Evolutionary conservation across 2,113 vertebrate genomes (phyloP).

Genomic region (Meles meles): DNA sequence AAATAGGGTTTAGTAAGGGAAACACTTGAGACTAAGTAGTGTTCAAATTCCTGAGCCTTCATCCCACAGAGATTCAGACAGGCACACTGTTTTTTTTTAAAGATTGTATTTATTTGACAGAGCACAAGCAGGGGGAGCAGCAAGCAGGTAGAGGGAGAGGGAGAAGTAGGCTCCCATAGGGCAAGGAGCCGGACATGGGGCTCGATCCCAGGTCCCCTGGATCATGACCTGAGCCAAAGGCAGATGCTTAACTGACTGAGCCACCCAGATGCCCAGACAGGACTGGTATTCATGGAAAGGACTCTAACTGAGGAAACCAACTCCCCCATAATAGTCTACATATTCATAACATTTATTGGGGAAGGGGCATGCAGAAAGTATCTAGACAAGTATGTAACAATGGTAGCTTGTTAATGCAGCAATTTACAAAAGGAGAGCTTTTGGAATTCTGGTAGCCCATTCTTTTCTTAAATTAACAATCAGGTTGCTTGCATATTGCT

Average conservation of each 20-base stretch:
- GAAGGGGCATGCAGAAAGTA: background rate
- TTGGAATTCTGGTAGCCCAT: background rate
- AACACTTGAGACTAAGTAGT: background rate
- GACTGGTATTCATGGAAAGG: background rate
- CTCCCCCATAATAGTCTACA: background rate
- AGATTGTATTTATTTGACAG: background rate
- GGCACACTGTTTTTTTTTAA: background rate
- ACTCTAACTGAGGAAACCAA: background rate
- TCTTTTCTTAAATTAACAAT: background rate
- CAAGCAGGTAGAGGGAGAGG: background rate
- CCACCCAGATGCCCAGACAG: background rate
- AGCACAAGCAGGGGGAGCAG: background rate
- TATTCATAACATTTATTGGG: background rate
- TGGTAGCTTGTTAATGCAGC: background rate
- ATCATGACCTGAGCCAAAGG: background rate
- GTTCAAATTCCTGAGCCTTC: background rate
- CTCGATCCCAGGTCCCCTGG: background rate
- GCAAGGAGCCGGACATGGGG: background rate
- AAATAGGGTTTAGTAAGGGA: background rate
- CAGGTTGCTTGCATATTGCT: background rate
- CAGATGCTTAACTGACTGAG: background rate
- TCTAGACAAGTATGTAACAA: background rate
- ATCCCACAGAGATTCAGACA: background rate
- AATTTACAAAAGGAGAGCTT: background rate
- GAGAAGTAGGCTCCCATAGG: background rate